Evolutionary conservation across 2,888 invertebrate species (phyloP).

Genomic region (Cephus runcator): DNA sequence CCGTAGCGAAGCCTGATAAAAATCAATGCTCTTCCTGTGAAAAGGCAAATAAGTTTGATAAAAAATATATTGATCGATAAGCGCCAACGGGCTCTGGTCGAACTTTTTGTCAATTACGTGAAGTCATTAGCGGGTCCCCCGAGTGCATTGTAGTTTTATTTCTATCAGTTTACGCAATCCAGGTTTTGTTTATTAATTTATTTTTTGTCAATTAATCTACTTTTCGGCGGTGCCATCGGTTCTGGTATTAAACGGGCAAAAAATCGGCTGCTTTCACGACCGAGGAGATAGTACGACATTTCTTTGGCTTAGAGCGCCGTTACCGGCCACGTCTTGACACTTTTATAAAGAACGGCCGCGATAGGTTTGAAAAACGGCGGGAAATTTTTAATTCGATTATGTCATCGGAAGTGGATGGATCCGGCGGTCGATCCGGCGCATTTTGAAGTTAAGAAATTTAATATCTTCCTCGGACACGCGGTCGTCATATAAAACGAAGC

Average conservation of each 20-base stretch:
- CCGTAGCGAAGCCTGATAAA: not conserved
- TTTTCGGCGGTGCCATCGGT: not conserved
- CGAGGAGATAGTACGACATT: constrained; percentile 1
- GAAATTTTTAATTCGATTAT: not conserved
- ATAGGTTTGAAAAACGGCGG: not conserved
- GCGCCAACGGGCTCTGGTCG: not conserved
- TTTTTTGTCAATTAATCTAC: not conserved
- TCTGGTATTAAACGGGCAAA: not conserved
- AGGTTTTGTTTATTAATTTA: constrained; percentile 5
- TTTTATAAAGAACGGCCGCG: not conserved
- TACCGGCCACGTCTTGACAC: not conserved
- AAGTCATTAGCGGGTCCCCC: not conserved
- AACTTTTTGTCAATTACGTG: constrained; percentile 6
- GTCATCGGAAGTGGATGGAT: not conserved
- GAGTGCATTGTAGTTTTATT: not conserved
- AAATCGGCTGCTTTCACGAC: not conserved
- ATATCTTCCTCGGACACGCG: not conserved
- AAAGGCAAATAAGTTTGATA: not conserved
- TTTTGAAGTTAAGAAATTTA: not conserved
- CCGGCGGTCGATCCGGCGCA: not conserved
- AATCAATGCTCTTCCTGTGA: not conserved
- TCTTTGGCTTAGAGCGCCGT: not conserved
- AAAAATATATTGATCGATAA: not conserved
- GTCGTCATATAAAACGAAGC: not conserved
- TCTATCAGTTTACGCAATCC: not conserved